Evolutionary conservation across 2,888 invertebrate species (phyloP), one percentile per base, ranked within the genome.

Genomic region (Drosophila stalkeri): DNA sequence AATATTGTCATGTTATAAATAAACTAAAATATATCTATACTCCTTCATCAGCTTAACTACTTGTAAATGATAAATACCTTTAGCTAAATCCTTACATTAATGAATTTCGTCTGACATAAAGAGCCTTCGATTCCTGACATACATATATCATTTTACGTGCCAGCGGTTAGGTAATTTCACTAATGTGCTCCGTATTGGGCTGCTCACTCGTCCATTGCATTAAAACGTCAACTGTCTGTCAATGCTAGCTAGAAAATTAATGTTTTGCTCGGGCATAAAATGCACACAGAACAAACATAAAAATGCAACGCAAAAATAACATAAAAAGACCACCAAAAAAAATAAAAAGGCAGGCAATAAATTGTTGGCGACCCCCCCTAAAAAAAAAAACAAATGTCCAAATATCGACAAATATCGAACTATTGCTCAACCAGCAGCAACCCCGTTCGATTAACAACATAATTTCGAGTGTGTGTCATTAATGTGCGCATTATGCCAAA

Each of bases 401-500:
- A 70, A 77, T 31, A 63, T 61, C 52, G 51, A 47, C 51, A 31
- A 70, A 77, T 33, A 64, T 61, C 52, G 51, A 52, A 63, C 60
- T 60, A 16, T 46, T n/a, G 51, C 35, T 12, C 23, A 9, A 62
- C 33, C 41, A 61, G 23, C 41, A 61, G 23, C 67, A 68, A 75
- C 66, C 72, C 82, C 57, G 47, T 77, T 66, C 86, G 75, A 86
- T 90, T 87, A 87, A 90, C 87, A 87, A 89, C 89, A 90, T 87
- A 76, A 87, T 89, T 87, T 82, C 72, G 75, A 87, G 89, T 57
- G 57, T 44, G 81, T 77, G 90, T 89, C 89, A 79, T 87, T 87
- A 90, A 85, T 87, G 87, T 73, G 74, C 82, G 81, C 87, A 87
- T 90, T 87, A 87, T 80, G 89, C 86, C 87, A 78, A 89, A 89